Evolutionary conservation across 1,140 invertebrate species (phyloP), one percentile per base, ranked within the genome.

Genomic region (Brachionus calyciflorus): DNA sequence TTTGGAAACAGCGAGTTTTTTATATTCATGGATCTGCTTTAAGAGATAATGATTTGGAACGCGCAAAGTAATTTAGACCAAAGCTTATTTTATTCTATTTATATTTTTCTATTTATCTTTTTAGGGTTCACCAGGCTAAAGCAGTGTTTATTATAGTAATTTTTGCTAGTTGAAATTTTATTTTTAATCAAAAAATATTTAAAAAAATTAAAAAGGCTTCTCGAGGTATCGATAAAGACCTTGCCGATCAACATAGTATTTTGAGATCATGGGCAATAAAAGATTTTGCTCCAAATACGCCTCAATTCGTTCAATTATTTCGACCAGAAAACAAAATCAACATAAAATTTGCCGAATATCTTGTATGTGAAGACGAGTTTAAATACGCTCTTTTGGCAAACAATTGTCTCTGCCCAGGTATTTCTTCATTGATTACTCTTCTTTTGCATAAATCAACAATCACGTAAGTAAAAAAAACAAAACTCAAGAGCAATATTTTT

Each of bases 371-470:
- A 46, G 73, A 76, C 37, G 73, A 76, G 30, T 57, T 76, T 24
- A 76, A 76, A 63, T 76, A 76, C 17, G 73, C 73, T 57, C 41
- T 76, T 33, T 48, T 76, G 73, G 73, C 73, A 6, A 57, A 55
- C 3, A 63, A 76, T 26, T 76, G 73, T 63, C 21, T 76, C 3
- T 76, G 73, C 60, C 53, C 49, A 24, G 73, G 73, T n/a, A 76
- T 76, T 21, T 49, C 44, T 17, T 51, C 69, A 19, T 24, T 73
- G 2, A 73, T 73, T 2, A 73, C 69, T 28, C 51, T 73, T 51
- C 40, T 73, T 17, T 24, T 73, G 2, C 69, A 73, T n/a, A 73
- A 73, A 73, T 73, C 69, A 55, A 55, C 69, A 10, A 73, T 44
- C 5, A 24, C 19, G 69, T 73, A 55, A 73, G n/a, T n/a, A n/a